Conservation (phyloP, 1,140 invertebrate genomes). For the Adelges cooleyi region DNA sequence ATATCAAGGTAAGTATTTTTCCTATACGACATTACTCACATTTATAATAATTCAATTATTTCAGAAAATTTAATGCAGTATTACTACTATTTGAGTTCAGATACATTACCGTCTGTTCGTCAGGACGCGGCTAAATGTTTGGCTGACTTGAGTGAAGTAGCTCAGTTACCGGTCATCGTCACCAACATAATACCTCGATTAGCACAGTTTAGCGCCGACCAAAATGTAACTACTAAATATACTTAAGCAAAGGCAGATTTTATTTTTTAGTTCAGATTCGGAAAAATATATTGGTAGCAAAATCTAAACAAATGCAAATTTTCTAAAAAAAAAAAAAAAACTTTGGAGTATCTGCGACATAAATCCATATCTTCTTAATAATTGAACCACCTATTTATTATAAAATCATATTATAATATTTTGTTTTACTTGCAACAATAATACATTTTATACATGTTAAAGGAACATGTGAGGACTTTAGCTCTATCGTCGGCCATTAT, state of each 20-base stretch:
- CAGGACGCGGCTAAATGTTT: slow-evolving; percentile 1
- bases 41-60: neutral
- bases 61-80: slow-evolving; percentile 12
- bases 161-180: neutral
- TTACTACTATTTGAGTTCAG: neutral
- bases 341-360: no score
- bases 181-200: slow-evolving; percentile 9
- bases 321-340: no score
- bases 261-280: no score
- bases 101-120: neutral
- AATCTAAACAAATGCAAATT: no score
- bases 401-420: slow-evolving; percentile 2
- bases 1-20: slow-evolving; percentile 3
- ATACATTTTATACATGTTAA: neutral
- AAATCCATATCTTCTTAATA: no score
- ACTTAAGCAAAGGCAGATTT: no score
- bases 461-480: slow-evolving; percentile 8
- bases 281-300: no score
- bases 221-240: slow-evolving; percentile 22
- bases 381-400: no score
- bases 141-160: neutral
- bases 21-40: no score
- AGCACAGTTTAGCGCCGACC: neutral
- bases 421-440: neutral
- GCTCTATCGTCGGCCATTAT: slow-evolving; percentile 6